Conservation (phyloP, 1,140 invertebrate species). For the Whitmania pigra region DNA sequence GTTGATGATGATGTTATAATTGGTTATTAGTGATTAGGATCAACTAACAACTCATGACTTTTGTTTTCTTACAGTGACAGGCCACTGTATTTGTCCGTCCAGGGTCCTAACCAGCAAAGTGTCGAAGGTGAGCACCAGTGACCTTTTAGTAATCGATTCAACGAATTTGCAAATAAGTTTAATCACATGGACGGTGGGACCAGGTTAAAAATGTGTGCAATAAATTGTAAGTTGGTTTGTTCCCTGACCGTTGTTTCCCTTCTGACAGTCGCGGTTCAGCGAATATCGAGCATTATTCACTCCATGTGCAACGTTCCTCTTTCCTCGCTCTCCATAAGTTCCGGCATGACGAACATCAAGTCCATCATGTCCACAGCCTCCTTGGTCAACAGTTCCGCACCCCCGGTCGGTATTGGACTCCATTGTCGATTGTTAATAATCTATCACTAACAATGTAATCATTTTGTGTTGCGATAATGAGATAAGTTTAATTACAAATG, state of each 20-base stretch:
- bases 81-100: conserved; percentile 52
- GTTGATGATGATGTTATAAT: neutral
- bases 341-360: neutral
- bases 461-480: neutral
- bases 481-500: no score
- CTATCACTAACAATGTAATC: neutral
- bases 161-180: no score
- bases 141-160: no score
- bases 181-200: no score
- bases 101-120: conserved; percentile 49
- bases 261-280: neutral
- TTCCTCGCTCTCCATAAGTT: neutral
- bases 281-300: conserved; percentile 1
- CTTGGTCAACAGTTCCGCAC: neutral
- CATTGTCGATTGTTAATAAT: neutral
- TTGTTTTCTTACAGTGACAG: conserved; percentile 45
- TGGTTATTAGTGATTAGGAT: no score
- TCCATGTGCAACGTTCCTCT: conserved; percentile 4
- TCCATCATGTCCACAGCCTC: neutral
- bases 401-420: neutral
- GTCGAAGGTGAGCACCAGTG: conserved; percentile 46
- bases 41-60: no score
- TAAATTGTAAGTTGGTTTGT: no score
- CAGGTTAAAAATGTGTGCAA: no score
- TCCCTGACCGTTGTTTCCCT: no score